Base-by-base conservation (phyloP, 1,140 invertebrate species). In the Yoshiicerus persimilis region DNA sequence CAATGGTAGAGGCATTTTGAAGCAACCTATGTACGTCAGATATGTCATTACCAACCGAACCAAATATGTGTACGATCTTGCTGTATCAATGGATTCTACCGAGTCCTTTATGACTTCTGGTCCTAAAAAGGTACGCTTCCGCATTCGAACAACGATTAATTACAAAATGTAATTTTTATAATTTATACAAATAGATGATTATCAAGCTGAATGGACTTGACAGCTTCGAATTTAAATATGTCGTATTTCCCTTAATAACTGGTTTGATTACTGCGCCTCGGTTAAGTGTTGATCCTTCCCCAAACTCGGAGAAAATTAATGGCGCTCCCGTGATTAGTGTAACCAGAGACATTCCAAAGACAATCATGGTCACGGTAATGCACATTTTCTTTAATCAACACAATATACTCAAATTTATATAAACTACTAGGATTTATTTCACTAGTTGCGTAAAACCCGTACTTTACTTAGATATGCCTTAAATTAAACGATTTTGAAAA, bases 21-120 rank as follows among this genome's bases (percentile, higher is more conserved):
- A 90, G 66, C 62, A 85, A 10, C 95, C 95, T 25, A 92, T 96
- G 86, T 93, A 94, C 30, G 93, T 96, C 10, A 94, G 94, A 38
- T 97, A 97, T 91, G 94, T 93, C 80, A 92, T 98, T 80, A 93
- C 94, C 89, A 97, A 97, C 92, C 94, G 95, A 88, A 96, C 96
- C 0, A 93, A 94, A 32, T 94, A 94, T 88, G 94, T 97, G 11
- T 94, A 97, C 77, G 95, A 96, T 80, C 92, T 98, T 13, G 94
- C 94, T 87, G 92, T 97, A 16, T 94, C 93, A 85, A 95, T 98
- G 93, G 96, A 97, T 90, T 95, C 95, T 1, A 96, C 95, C 90
- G 96, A 98, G 92, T 95, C 95, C 13, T 98, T 98, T 91, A 97
- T 98, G 96, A 98, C 96, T 93, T 95, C 96, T 90, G 97, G 97